phyloP scores from a whole-genome alignment of 64 coral and sea anemone genomes.

The Cladopsammia gracilis region DNA sequence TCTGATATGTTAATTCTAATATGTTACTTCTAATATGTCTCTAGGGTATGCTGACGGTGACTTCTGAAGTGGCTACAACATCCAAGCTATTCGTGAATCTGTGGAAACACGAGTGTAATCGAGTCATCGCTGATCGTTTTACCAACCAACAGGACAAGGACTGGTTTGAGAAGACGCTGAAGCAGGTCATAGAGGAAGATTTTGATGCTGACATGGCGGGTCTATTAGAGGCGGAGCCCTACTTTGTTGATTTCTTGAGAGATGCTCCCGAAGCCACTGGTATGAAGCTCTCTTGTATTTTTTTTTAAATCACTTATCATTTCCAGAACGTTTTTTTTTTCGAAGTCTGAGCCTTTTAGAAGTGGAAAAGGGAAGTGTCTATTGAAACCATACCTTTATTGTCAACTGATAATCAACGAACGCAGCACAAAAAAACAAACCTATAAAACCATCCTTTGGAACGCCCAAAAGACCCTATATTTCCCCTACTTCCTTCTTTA shows the following conservation, averaged over 20 bases:
- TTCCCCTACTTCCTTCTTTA: background rate
- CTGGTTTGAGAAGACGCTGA: constrained; percentile 92
- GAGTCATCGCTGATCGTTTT: constrained; percentile 96
- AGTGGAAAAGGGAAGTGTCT: too few species aligned
- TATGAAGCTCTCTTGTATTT: constrained; percentile 12
- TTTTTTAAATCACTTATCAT: background rate
- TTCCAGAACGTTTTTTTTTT: too few species aligned
- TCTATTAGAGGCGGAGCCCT: constrained; percentile 68
- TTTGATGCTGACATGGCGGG: constrained; percentile 69
- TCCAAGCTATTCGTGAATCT: constrained; percentile 69
- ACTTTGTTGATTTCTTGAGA: constrained; percentile 97
- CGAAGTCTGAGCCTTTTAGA: too few species aligned
- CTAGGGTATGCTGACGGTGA: constrained; percentile 90
- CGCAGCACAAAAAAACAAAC: too few species aligned
- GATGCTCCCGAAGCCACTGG: constrained; percentile 97
- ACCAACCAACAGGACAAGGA: constrained; percentile 91
- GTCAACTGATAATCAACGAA: too few species aligned
- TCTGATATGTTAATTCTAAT: too few species aligned
- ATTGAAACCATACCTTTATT: too few species aligned
- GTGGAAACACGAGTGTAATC: constrained; percentile 95
- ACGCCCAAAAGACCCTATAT: too few species aligned
- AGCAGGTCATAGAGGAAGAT: constrained; percentile 83
- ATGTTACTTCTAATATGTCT: background rate
- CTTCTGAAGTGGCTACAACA: constrained; percentile 80
- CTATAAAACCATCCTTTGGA: too few species aligned